A percentile compares a stretch with the other conserved stretches of the same genome.
Conservation (phyloP, 2,888 invertebrate genomes). For the Ypsolopha scabrella region DNA sequence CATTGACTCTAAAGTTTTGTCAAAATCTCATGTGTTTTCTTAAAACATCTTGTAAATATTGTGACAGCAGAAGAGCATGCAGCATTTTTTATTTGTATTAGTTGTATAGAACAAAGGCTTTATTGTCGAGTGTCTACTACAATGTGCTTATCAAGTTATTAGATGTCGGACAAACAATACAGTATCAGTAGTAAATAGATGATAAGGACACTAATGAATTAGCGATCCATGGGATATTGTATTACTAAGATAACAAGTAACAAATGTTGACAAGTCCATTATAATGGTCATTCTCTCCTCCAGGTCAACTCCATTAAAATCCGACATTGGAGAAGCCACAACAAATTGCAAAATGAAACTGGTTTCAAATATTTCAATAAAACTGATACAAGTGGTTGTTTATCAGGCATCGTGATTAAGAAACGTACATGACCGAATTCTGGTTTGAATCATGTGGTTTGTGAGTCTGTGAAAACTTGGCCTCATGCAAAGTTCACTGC, state of each 20-base stretch:
- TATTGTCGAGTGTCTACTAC: not conserved
- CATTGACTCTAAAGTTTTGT: too few relatives aligned
- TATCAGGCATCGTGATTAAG: not conserved
- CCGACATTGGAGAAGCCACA: too few relatives aligned
- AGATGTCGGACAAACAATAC: constrained; percentile 38
- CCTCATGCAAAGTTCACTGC: constrained; percentile 52
- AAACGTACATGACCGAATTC: constrained; percentile 58
- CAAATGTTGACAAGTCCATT: not conserved
- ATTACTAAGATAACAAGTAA: not conserved
- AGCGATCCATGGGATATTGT: constrained; percentile 12
- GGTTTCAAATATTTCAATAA: not conserved
- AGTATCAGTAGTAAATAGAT: constrained; percentile 24
- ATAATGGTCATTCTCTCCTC: not conserved
- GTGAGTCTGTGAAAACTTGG: constrained; percentile 53
- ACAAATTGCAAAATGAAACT: too few relatives aligned
- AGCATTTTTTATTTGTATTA: not conserved
- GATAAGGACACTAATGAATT: constrained; percentile 23
- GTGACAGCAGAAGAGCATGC: not conserved
- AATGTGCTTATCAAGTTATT: constrained; percentile 22
- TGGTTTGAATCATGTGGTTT: constrained; percentile 41
- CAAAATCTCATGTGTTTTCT: too few relatives aligned
- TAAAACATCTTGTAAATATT: not conserved
- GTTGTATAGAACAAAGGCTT: not conserved
- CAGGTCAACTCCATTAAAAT: too few relatives aligned
- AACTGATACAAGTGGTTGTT: not conserved